A percentile compares a stretch with the other conserved stretches of the same genome.
Conservation (phyloP, 1,140 invertebrate species). For the Brachionus koreanus region DNA sequence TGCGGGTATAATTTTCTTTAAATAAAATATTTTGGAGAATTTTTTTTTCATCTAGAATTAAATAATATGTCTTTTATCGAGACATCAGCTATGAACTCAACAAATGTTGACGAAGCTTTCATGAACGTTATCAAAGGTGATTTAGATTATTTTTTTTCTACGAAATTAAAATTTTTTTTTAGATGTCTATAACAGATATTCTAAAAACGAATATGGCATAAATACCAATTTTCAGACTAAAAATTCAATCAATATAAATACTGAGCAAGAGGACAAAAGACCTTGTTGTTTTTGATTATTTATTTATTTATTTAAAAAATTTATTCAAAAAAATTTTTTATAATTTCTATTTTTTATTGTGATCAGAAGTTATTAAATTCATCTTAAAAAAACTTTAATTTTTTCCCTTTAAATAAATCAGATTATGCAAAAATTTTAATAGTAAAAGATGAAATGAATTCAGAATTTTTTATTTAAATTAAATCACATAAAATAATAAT, state of each 20-base stretch:
- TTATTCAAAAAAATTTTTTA: not conserved
- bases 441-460: too few species aligned
- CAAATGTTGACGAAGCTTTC: conserved; percentile 98
- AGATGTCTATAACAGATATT: conserved; percentile 19
- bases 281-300: not conserved
- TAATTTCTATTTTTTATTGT: too few species aligned
- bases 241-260: not conserved
- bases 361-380: too few species aligned
- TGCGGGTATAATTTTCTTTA: conserved; percentile 55
- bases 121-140: conserved; percentile 97
- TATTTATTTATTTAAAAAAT: not conserved
- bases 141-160: not conserved
- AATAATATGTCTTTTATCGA: conserved; percentile 98
- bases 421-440: too few species aligned
- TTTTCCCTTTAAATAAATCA: too few species aligned
- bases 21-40: conserved; percentile 68
- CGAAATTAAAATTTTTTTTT: not conserved
- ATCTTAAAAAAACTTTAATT: too few species aligned
- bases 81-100: conserved; percentile 97
- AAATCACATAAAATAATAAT: too few species aligned
- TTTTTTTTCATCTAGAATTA: conserved; percentile 64
- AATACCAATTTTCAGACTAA: not conserved
- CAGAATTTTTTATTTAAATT: too few species aligned
- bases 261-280: not conserved
- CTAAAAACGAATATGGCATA: not conserved